Evolutionary conservation across 2,888 invertebrate genomes (phyloP), one percentile per base, ranked within the genome.

Genomic region (Dasysyrphus albostriatus): DNA sequence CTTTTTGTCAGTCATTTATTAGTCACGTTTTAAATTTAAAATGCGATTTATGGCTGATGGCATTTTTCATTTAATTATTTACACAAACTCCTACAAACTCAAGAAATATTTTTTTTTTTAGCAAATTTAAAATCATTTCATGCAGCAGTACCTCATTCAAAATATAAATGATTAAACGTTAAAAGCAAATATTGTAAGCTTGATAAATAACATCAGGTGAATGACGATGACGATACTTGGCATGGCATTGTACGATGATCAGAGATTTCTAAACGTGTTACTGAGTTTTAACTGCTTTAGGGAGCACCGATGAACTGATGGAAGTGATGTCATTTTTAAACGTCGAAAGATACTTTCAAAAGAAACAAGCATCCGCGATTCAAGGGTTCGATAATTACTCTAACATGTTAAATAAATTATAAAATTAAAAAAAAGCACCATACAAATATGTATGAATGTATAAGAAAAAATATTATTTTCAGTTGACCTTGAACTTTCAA

Each of bases 401-500:
- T 49, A 72, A 51, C 72, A 58, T 65, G 63, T 16, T 34, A 59
- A 42, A 67, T 44, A 59, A 51, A 59, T 34, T 47, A 49, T 49
- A 24, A 51, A 51, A 24, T 42, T 1, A 63, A 44, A 70, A 51
- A 51, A 37, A 58, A 69, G 14, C 1, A 24, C 3, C 24, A 24
- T 3, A 24, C 24, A 24, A 3, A 24, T 2, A 24, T 24, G 3
- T n/a, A n/a, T n/a, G n/a, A n/a, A n/a, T n/a, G n/a, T n/a, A 24
- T 24, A 24, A 1, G 3, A 24, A 56, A 37, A 65, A 37, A 59
- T 44, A 34, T 58, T 56, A 16, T 58, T 59, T 37, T 19, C 12
- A 19, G 82, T n/a, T 12, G 58, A 42, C 82, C 82, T 82, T 82
- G 82, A 82, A 82, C 82, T 82, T 82, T 77, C 24, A 47, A 65